These are phyloP conservation scores for Epinotia ramella DNA, from an alignment of 2,888 invertebrate genomes.

Conservation along the genomic window DNA sequence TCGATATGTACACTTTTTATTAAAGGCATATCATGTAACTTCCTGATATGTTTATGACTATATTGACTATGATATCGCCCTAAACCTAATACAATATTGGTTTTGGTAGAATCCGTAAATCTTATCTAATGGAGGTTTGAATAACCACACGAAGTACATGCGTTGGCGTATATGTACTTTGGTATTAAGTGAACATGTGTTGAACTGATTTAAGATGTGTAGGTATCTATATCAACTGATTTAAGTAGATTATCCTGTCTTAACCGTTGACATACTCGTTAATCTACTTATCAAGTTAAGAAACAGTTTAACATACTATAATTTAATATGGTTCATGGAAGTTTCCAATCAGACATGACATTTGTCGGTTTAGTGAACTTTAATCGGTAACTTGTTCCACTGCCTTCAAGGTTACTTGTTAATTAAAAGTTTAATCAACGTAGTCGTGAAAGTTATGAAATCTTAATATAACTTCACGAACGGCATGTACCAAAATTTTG, in stretches of 20 bases:
- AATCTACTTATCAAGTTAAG: slow-evolving; percentile 35
- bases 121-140: slow-evolving; percentile 8
- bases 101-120: slow-evolving; percentile 25
- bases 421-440: slow-evolving; percentile 4
- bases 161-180: slow-evolving; percentile 6
- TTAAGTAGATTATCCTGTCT: slow-evolving; percentile 41
- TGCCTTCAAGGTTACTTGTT: slow-evolving; percentile 20
- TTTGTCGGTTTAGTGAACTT: slow-evolving; percentile 30
- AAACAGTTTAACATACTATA: slow-evolving; percentile 33
- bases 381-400: slow-evolving; percentile 18
- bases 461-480: background rate
- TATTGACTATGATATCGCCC: background rate
- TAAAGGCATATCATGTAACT: background rate
- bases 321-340: slow-evolving; percentile 18
- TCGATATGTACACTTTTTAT: background rate
- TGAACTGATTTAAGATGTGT: slow-evolving; percentile 28
- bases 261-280: slow-evolving; percentile 36
- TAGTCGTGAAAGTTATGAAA: slow-evolving; percentile 15
- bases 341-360: slow-evolving; percentile 24
- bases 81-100: slow-evolving; percentile 28
- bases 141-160: slow-evolving; percentile 12
- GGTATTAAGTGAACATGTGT: slow-evolving; percentile 9
- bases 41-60: background rate
- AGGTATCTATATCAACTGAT: slow-evolving; percentile 16
- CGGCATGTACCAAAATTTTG: background rate